Conservation (phyloP, 1,140 invertebrate species). For the Reticulitermes speratus region DNA sequence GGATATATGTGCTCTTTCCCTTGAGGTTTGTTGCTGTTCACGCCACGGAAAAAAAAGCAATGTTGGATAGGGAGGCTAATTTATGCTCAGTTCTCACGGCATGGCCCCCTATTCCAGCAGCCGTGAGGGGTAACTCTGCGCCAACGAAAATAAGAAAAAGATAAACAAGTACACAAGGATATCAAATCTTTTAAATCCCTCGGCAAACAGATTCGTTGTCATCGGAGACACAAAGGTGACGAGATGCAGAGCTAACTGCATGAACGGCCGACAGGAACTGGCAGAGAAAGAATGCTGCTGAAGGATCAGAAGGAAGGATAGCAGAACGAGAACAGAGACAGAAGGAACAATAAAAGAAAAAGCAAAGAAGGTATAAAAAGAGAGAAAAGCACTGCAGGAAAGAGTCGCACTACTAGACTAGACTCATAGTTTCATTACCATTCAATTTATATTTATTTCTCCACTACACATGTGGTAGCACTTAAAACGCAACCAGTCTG, state of each 20-base stretch:
- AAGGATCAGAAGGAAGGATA: background rate
- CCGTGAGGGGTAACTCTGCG: background rate
- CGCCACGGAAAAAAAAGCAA: background rate
- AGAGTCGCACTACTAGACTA: too few relatives aligned
- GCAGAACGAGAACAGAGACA: background rate
- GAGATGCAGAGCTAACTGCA: background rate
- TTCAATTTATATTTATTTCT: too few relatives aligned
- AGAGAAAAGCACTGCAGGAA: too few relatives aligned
- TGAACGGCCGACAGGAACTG: background rate
- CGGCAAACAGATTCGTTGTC: background rate
- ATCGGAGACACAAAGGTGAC: background rate
- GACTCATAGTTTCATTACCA: too few relatives aligned
- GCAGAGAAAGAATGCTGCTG: background rate
- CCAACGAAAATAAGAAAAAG: background rate
- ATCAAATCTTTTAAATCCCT: slow-evolving; percentile 5
- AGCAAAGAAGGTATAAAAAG: background rate
- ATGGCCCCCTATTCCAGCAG: background rate
- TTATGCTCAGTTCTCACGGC: slow-evolving; percentile 17
- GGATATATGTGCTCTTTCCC: background rate
- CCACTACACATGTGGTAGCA: too few relatives aligned
- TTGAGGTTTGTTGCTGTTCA: background rate
- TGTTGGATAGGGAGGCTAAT: background rate
- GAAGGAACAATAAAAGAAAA: background rate
- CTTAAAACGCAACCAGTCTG: too few relatives aligned
- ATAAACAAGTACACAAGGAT: background rate